Evolutionary conservation across 2,113 vertebrate genomes (phyloP).

Genomic region (Ceyx cyanopectus): DNA sequence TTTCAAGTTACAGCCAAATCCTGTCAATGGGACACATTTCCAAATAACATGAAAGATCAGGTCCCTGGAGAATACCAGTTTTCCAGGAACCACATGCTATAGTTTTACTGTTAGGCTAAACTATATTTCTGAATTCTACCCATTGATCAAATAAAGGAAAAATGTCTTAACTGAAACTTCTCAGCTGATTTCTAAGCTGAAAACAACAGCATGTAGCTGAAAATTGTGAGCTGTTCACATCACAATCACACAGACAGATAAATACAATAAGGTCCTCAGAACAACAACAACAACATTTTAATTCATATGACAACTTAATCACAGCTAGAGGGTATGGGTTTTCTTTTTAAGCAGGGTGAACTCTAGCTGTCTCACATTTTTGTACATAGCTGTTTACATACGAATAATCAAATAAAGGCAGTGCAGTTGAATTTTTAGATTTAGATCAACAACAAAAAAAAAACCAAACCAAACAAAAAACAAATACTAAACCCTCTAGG

Average conservation of each 20-base stretch:
- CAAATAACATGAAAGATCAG: neutral
- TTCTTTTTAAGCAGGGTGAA: neutral
- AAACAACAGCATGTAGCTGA: no score
- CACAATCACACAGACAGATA: neutral
- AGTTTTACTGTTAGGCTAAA: neutral
- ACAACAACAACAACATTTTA: neutral
- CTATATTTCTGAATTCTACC: neutral
- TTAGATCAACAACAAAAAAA: neutral
- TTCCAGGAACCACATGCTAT: neutral
- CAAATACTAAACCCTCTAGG: slow-evolving; percentile 4
- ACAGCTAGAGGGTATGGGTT: neutral
- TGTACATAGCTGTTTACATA: neutral
- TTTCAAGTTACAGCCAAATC: neutral
- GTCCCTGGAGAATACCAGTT: neutral
- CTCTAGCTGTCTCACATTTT: neutral
- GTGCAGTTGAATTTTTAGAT: slow-evolving; percentile 11
- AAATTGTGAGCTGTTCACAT: no score
- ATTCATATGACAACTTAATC: neutral
- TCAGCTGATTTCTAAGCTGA: neutral
- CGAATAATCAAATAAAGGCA: slow-evolving; percentile 31
- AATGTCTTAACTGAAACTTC: neutral
- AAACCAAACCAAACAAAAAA: neutral
- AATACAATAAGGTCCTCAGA: neutral
- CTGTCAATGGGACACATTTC: neutral
- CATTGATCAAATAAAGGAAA: neutral